Conservation (phyloP, 2,888 invertebrate species). For the Elysia crispata region DNA sequence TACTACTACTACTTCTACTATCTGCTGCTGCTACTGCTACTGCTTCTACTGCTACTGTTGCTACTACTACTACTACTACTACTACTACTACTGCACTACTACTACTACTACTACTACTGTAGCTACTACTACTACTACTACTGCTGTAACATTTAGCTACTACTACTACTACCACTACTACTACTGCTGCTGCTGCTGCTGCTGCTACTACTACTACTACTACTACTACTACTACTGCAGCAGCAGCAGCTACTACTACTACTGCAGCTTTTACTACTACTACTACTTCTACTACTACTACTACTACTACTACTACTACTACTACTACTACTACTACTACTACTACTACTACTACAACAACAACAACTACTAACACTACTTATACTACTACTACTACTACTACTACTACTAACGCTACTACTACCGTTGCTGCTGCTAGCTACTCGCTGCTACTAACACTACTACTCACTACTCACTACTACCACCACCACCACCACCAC, state of each 20-base stretch:
- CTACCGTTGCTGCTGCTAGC: no score
- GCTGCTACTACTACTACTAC: background rate
- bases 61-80: slow-evolving; percentile 16
- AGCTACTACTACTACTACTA: slow-evolving; percentile 5
- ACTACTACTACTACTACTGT: slow-evolving; percentile 12
- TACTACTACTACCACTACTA: background rate
- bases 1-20: slow-evolving; percentile 2
- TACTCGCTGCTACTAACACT: no score
- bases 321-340: slow-evolving; percentile 16
- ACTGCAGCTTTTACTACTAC: no score
- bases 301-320: slow-evolving; percentile 15
- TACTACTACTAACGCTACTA: background rate
- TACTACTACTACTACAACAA: slow-evolving; percentile 15
- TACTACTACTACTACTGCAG: background rate
- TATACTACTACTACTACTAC: no score
- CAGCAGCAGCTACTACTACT: no score
- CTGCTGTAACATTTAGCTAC: no score
- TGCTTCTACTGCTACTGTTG: background rate
- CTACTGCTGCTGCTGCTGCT: slow-evolving; percentile 13
- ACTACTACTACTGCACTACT: slow-evolving; percentile 17
- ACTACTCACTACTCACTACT: no score
- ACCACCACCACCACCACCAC: no score
- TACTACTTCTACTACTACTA: slow-evolving; percentile 14
- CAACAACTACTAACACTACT: no score
- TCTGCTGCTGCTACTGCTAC: background rate